These are phyloP conservation scores for Catagonus wagneri DNA, from an alignment of 2,113 vertebrate species.

Conservation along the genomic window DNA sequence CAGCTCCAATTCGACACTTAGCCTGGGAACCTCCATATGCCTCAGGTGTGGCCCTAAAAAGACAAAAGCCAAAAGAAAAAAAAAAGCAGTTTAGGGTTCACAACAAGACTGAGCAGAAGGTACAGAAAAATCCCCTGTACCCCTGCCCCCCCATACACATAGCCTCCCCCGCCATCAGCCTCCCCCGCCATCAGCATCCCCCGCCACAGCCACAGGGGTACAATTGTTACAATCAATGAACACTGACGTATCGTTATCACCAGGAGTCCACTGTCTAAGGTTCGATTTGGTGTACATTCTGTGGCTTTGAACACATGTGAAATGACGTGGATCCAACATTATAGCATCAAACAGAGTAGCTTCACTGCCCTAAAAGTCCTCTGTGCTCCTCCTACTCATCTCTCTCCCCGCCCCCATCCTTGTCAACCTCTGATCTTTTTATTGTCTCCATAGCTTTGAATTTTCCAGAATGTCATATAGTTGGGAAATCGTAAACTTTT, in stretches of 20 bases:
- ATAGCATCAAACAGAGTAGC: not conserved
- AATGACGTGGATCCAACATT: not conserved
- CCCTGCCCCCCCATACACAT: fast-evolving
- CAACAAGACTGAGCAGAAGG: not conserved
- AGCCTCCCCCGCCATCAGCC: not conserved
- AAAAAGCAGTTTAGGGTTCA: not conserved
- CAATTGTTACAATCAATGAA: not conserved
- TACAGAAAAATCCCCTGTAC: not conserved
- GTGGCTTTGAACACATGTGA: not conserved
- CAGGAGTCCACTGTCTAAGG: not conserved
- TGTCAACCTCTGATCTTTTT: not conserved
- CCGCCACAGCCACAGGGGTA: fast-evolving
- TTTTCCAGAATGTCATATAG: not conserved
- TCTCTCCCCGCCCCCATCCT: no score
- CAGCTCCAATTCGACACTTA: no score
- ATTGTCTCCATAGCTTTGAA: not conserved
- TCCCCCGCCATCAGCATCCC: fast-evolving
- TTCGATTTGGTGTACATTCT: not conserved
- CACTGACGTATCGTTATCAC: not conserved
- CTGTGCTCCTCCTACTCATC: not conserved
- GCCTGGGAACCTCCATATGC: no score
- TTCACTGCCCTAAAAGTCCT: not conserved
- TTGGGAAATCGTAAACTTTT: not conserved
- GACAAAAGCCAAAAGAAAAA: no score
- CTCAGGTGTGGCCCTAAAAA: no score